These are phyloP conservation scores for Corvus cornix DNA, from an alignment of 2,113 vertebrate species.

Conservation along the genomic window DNA sequence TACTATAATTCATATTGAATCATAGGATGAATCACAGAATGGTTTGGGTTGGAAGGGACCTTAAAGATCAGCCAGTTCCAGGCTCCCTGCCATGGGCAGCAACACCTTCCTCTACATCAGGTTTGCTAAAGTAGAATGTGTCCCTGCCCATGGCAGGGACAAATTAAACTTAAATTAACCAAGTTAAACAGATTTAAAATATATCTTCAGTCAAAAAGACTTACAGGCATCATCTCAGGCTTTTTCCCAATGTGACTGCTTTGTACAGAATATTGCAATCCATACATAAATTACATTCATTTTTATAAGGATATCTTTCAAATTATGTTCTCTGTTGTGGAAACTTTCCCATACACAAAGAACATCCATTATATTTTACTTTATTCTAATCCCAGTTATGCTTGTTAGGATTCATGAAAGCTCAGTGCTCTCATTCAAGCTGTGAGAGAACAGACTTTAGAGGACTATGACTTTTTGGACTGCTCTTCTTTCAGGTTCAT, in stretches of 20 bases:
- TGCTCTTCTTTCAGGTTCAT: not conserved
- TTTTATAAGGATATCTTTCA: not conserved
- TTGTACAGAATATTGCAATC: not conserved
- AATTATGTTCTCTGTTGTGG: not conserved
- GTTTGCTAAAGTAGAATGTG: not conserved
- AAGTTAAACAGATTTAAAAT: not conserved
- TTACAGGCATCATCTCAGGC: not conserved
- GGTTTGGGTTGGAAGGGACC: not conserved
- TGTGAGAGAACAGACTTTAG: not conserved
- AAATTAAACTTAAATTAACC: not conserved
- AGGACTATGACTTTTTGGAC: not conserved
- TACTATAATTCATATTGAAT: not conserved
- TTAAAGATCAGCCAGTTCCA: not conserved
- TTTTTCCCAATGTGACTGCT: not conserved
- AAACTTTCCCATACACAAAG: not conserved
- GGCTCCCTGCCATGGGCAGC: not conserved
- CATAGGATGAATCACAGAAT: not conserved
- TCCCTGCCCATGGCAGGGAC: not conserved
- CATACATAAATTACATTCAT: not conserved
- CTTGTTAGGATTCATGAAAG: not conserved
- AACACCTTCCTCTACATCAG: not conserved
- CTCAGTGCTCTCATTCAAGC: not conserved
- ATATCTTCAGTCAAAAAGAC: not conserved
- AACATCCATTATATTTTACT: not conserved
- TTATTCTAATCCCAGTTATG: not conserved